phyloP scores from a whole-genome alignment of 2,113 vertebrate species.

The Calidris pugnax region DNA sequence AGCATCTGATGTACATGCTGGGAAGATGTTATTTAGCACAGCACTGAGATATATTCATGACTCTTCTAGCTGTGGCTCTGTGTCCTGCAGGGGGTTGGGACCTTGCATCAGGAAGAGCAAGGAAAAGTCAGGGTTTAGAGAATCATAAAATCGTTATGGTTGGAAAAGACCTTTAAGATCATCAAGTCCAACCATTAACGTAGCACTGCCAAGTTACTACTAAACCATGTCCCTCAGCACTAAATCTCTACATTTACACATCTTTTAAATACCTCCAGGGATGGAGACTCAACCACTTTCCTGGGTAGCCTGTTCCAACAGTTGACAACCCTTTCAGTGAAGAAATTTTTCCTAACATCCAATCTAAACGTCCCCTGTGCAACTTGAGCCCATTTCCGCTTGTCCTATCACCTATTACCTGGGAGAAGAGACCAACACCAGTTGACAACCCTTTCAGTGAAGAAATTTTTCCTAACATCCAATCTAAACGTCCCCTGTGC shows the following conservation, averaged over 20 bases:
- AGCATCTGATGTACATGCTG: background rate
- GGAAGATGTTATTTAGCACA: background rate
- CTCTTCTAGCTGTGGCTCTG: background rate
- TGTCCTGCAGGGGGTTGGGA: background rate
- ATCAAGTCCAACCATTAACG: background rate
- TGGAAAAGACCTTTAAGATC: background rate
- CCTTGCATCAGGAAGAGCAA: background rate
- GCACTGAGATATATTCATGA: rapidly evolving
- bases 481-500: background rate
- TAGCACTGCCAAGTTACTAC: background rate
- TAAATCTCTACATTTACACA: background rate
- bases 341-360: background rate
- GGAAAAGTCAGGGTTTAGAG: background rate
- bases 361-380: background rate
- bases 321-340: background rate
- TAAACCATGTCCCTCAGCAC: background rate
- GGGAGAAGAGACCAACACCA: too few relatives aligned
- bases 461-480: background rate
- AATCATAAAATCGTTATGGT: background rate
- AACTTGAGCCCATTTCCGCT: too few relatives aligned
- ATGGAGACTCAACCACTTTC: background rate
- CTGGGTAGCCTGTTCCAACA: background rate
- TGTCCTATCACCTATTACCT: too few relatives aligned
- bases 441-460: background rate
- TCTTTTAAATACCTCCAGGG: background rate